Base-by-base conservation (phyloP, 2,797 vertebrate genomes). In the Schizopygopsis pylzovi region DNA sequence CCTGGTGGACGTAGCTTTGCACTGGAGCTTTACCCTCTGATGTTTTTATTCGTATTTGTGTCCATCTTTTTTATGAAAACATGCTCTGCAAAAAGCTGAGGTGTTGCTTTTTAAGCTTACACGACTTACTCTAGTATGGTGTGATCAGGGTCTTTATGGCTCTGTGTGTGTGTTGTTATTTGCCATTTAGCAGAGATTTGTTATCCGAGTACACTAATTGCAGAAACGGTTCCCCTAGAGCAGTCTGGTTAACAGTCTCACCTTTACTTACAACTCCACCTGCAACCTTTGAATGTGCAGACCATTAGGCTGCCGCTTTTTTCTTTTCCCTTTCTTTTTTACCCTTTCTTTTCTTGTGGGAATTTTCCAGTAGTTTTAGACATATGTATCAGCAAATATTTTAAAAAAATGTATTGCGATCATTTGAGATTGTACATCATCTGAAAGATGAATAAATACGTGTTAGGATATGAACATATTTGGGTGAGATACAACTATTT, bases 1-100 rank as follows among this genome's bases (percentile, higher is more conserved):
- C 81, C 87, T 87, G 41, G 85, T 79, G 78, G 89, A 85, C 6
- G 10, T 65, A 52, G 83, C 59, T 86, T 54, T 45, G 76, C 20
- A n/a, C 79, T 77, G 37, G 37, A 83, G 78, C 85, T 81, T 86
- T 87, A 80, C 68, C 67, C 25, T 86, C 56, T 73, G 80, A 78
- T 88, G 81, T 78, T 84, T 77, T 22, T 71, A 78, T 81, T 86
- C 59, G 8, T 65, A 68, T 81, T 86, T 68, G 65, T 68, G 28
- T 79, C n/a, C 61, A 75, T 54, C 7, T 41, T 52, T 56, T 77
- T 72, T 4, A 45, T 79, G 39, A 70, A 15, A 79, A 70, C 18
- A 77, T 33, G 61, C 49, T 43, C 11, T 79, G 20, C 25, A 39
- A n/a, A 72, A 63, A 79, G 59, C 39, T 4, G 18, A 52, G 43